Base-by-base conservation (phyloP, 2,113 vertebrate genomes). In the Eubucco bourcierii region DNA sequence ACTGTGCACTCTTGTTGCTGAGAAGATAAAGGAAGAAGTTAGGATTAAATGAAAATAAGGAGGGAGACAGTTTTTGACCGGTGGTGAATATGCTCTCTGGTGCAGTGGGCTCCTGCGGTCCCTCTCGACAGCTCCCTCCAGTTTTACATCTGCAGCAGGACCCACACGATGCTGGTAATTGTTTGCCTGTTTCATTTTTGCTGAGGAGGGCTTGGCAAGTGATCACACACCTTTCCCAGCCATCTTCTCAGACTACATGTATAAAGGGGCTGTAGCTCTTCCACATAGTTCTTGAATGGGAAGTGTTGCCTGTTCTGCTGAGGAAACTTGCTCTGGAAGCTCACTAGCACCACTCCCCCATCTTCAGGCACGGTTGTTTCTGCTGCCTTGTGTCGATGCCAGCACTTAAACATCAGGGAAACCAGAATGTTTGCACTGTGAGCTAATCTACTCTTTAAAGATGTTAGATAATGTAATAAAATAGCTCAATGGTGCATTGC, bases 391-490 rank as follows among this genome's bases (percentile, higher is more conserved):
- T 85, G 68, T 55, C 0, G 1, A 28, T 81, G 84, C 94, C 95
- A 94, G 92, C n/a, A 17, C 70, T 92, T 68, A 65, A 91, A 91
- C 91, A 88, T 93, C 85, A 90, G 96, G 95, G 94, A 91, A 96
- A 96, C 91, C 91, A 75, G 96, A 88, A 94, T 96, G 93, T 93
- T 96, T 96, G 94, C 82, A 21, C 90, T 91, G 87, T 96, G 96
- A 96, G 94, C 92, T 96, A 95, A 96, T 96, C 93, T 93, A 9
- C 91, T 80, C 80, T 84, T 93, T 95, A 88, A 93, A 92, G 90
- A 87, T 87, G 90, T 87, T 92, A 95, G 87, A 95, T 95, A 92
- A 81, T 94, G 74, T 68, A 86, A 91, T 95, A 91, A 95, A 96
- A 96, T 28, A 80, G 84, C 79, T 84, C 91, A 47, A 90, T 0